Evolutionary conservation across 1,140 invertebrate genomes (phyloP).

Genomic region (Ostrea edulis): DNA sequence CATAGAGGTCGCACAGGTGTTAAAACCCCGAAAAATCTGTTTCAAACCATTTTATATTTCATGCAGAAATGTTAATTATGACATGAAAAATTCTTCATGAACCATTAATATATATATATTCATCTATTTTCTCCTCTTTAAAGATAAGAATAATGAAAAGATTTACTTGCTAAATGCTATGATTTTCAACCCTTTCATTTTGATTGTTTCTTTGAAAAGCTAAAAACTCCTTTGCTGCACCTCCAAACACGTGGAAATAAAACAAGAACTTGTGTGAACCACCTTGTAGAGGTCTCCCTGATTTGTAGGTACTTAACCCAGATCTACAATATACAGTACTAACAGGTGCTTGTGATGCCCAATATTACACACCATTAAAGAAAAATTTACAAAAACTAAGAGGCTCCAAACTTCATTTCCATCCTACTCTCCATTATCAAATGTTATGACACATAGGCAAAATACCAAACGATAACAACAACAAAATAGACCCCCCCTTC

Average conservation of each 20-base stretch:
- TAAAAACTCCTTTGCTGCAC: not conserved
- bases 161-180: not conserved
- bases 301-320: slow-evolving; percentile 17
- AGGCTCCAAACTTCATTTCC: not conserved
- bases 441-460: too few relatives aligned
- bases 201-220: not conserved
- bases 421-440: too few relatives aligned
- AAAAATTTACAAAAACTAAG: not conserved
- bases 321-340: slow-evolving; percentile 12
- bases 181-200: not conserved
- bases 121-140: not conserved
- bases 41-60: not conserved
- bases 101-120: not conserved
- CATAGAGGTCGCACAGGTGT: not conserved
- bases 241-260: slow-evolving; percentile 7
- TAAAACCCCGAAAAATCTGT: not conserved
- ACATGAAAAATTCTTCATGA: not conserved
- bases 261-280: slow-evolving; percentile 21
- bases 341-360: slow-evolving; percentile 34
- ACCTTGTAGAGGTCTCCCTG: slow-evolving; percentile 3
- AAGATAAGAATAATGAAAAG: not conserved
- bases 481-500: too few relatives aligned
- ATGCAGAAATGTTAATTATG: not conserved
- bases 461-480: too few relatives aligned
- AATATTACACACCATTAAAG: not conserved